Evolutionary conservation across 1,140 invertebrate genomes (phyloP), one percentile per base, ranked within the genome.

Genomic region (Drosophila nannoptera): DNA sequence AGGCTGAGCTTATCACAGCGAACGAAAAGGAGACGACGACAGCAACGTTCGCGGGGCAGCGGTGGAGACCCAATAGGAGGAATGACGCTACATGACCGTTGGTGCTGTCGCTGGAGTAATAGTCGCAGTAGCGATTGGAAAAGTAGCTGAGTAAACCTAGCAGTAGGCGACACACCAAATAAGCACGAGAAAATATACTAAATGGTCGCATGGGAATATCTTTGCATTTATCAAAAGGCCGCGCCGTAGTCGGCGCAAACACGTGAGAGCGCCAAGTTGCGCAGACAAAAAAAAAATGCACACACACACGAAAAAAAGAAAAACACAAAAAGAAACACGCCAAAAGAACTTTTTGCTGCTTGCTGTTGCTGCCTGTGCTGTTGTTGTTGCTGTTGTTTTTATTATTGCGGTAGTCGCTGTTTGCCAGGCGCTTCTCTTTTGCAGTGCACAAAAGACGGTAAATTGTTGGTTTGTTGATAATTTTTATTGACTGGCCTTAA

Each of bases 141-240:
- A 59, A 58, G 62, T 69, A 65, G 66, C 63, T 22, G 22, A 22
- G 22, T 22, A 22, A 22, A 22, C 22, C 22, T 22, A 59, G 62
- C 48, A 55, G 66, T 50, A 48, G 68, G 68, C 68, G 62, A 52
- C 55, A 62, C 65, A 69, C 53, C 22, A 69, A 73, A 73, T 55
- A 73, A 68, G 36, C 71, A 55, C 63, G 58, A 67, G 71, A 75
- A 60, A 77, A 81, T 69, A 63, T 75, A 69, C 56, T 69, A 84
- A 84, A 77, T 74, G 67, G 77, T 58, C 82, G 73, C 81, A 71
- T 86, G 81, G 81, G 81, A 84, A 86, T 84, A 77, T 81, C 67
- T 80, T 69, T 73, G 60, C 80, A 71, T 76, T 76, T 76, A 81
- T 71, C 66, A 73, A 83, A 73, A 33, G 40, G 53, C 45, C 36